A percentile compares a stretch with the other conserved stretches of the same genome.
Conservation (phyloP, 2,113 vertebrate genomes). For the Sterrhoptilus dennistouni region DNA sequence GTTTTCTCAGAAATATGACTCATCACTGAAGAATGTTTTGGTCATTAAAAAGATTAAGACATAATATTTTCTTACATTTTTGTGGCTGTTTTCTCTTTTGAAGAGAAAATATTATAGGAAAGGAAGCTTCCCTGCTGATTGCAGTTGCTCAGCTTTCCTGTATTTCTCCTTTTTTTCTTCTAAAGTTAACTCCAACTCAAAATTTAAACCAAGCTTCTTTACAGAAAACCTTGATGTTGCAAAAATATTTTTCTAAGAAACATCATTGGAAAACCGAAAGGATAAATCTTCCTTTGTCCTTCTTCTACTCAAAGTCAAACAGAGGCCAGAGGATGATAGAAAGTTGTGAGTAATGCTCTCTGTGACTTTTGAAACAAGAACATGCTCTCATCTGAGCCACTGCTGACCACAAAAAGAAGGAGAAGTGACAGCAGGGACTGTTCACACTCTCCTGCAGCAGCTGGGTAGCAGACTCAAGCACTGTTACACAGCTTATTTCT, state of each 20-base stretch:
- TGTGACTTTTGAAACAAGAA: neutral
- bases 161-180: neutral
- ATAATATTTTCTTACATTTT: slow-evolving; percentile 60
- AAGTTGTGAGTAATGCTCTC: neutral
- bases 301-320: neutral
- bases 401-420: neutral
- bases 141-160: neutral
- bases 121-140: slow-evolving; percentile 2
- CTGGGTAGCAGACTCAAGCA: neutral
- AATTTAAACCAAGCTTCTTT: neutral
- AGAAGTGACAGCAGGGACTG: neutral
- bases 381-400: neutral
- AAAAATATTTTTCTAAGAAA: slow-evolving; percentile 13
- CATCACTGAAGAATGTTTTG: slow-evolving; percentile 20
- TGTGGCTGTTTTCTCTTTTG: slow-evolving; percentile 34
- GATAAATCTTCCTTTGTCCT: neutral
- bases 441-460: neutral
- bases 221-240: neutral
- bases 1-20: slow-evolving; percentile 50
- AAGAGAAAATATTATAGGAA: slow-evolving; percentile 3
- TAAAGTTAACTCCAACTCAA: neutral
- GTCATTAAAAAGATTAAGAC: slow-evolving; percentile 25
- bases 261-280: neutral
- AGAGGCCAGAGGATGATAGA: neutral
- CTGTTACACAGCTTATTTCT: neutral